Evolutionary conservation across 2,888 invertebrate species (phyloP).

Genomic region (Aphidoletes aphidimyza): DNA sequence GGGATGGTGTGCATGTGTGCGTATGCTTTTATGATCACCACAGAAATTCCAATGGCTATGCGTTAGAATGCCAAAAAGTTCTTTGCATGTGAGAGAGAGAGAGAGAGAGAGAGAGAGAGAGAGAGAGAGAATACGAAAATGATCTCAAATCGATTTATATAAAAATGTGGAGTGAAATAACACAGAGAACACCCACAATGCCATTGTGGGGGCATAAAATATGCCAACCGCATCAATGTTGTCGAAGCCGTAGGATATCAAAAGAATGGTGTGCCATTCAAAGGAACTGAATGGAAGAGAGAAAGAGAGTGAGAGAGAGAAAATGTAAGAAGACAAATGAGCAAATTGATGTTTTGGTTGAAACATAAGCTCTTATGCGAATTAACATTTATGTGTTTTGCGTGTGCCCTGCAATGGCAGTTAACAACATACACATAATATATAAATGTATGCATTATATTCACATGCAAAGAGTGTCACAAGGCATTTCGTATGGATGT

Average conservation of each 20-base stretch:
- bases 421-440: not conserved
- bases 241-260: not conserved
- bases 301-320: not conserved
- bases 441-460: no score
- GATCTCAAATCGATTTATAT: conserved; percentile 20
- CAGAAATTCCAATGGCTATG: conserved; percentile 9
- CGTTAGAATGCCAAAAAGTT: not conserved
- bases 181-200: conserved; percentile 12
- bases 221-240: not conserved
- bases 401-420: not conserved
- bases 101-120: no score
- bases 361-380: conserved; percentile 19
- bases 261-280: not conserved
- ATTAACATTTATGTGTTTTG: conserved; percentile 48
- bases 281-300: not conserved
- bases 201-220: not conserved
- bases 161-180: not conserved
- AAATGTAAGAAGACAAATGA: conserved; percentile 20
- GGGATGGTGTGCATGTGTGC: not conserved
- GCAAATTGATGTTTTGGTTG: conserved; percentile 46
- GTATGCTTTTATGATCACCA: not conserved
- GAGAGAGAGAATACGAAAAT: not conserved
- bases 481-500: no score
- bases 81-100: no score
- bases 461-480: no score